Evolutionary conservation across 1,140 invertebrate genomes (phyloP).

Genomic region (Proctacanthus coquilletti): DNA sequence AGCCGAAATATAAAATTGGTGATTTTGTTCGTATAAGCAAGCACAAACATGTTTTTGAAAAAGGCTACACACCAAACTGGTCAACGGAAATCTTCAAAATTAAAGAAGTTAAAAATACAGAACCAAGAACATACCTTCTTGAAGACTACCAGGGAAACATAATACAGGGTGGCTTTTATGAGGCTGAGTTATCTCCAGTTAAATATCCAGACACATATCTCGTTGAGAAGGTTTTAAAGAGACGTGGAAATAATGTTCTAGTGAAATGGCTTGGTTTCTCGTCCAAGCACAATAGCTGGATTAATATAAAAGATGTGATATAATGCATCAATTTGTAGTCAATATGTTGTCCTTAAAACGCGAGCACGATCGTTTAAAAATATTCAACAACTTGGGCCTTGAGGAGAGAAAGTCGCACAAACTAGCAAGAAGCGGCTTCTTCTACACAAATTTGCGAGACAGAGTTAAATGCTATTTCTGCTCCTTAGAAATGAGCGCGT

Average conservation of each 20-base stretch:
- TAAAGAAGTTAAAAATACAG: conserved; percentile 10
- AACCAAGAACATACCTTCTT: conserved; percentile 15
- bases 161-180: conserved; percentile 18
- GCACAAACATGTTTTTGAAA: too few species aligned
- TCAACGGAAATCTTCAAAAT: conserved; percentile 20
- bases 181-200: conserved; percentile 14
- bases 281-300: conserved; percentile 12
- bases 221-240: conserved; percentile 18
- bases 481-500: neutral
- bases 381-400: neutral
- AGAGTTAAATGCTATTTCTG: neutral
- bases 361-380: neutral
- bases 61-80: conserved; percentile 16
- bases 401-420: neutral
- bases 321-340: neutral
- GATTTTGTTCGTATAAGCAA: too few species aligned
- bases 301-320: conserved; percentile 7
- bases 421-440: neutral
- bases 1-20: neutral
- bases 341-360: neutral
- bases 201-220: conserved; percentile 19
- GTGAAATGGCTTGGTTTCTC: conserved; percentile 19
- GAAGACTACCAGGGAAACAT: conserved; percentile 8
- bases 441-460: neutral
- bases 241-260: conserved; percentile 15